Percentiles rank a stretch among this genome's conserved stretches.
Conservation (phyloP, 2,888 invertebrate species). For the Graphium colonna region DNA sequence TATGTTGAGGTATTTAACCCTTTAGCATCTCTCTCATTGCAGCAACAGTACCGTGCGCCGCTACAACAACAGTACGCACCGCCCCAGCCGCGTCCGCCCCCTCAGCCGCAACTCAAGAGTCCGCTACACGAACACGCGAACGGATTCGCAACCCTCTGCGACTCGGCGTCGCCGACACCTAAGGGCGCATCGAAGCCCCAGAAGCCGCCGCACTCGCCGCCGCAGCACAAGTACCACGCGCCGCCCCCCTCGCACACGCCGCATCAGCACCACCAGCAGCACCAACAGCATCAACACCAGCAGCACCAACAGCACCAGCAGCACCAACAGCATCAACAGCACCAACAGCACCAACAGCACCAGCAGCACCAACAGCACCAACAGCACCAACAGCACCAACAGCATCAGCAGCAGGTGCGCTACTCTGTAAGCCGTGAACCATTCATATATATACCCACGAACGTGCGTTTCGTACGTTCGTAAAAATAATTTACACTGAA, state of each 20-base stretch:
- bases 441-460: neutral
- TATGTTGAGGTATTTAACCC: too few species aligned
- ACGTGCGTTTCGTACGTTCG: neutral
- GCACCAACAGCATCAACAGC: slow-evolving; percentile 36
- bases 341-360: slow-evolving; percentile 38
- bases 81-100: slow-evolving; percentile 54
- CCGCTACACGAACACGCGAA: slow-evolving; percentile 77
- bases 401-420: slow-evolving; percentile 50
- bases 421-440: slow-evolving; percentile 23
- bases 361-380: slow-evolving; percentile 36
- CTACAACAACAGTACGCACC: slow-evolving; percentile 72
- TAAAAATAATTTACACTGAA: neutral
- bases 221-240: slow-evolving; percentile 74
- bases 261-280: slow-evolving; percentile 51
- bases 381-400: slow-evolving; percentile 26
- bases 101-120: slow-evolving; percentile 76
- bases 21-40: slow-evolving; percentile 26
- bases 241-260: slow-evolving; percentile 58
- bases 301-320: slow-evolving; percentile 41
- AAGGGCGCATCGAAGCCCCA: slow-evolving; percentile 59
- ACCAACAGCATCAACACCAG: slow-evolving; percentile 27
- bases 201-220: slow-evolving; percentile 71
- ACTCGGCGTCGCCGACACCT: slow-evolving; percentile 78
- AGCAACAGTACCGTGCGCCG: slow-evolving; percentile 71
- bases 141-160: slow-evolving; percentile 81